A percentile compares a stretch with the other conserved stretches of the same genome.
Evolutionary conservation across 2,888 invertebrate species (phyloP).

Genomic region (Drosophila falleni): DNA sequence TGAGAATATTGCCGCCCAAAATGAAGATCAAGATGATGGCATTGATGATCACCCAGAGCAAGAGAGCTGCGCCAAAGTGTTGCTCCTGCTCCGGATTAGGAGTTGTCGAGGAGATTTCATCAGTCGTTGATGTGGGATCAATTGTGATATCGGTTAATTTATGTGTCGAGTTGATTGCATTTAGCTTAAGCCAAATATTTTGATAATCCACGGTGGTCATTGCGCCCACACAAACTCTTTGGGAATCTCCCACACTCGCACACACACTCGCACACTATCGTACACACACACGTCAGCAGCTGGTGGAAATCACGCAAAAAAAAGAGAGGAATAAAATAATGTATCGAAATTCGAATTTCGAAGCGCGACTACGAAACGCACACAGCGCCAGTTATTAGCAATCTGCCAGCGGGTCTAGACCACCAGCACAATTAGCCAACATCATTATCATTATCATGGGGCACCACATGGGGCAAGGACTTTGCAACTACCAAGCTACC

Average conservation of each 20-base stretch:
- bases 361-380: conserved; percentile 59
- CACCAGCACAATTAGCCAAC: conserved; percentile 26
- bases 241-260: conserved; percentile 50
- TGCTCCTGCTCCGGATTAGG: not conserved
- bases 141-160: conserved; percentile 2
- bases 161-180: conserved; percentile 9
- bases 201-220: conserved; percentile 39
- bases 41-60: conserved; percentile 89
- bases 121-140: conserved; percentile 3
- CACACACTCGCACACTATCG: conserved; percentile 8
- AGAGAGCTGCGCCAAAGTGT: conserved; percentile 51
- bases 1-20: conserved; percentile 90
- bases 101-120: not conserved
- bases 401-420: conserved; percentile 60
- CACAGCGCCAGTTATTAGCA: conserved; percentile 55
- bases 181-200: conserved; percentile 23
- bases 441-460: not conserved
- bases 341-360: conserved; percentile 18
- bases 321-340: no score
- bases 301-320: conserved; percentile 27
- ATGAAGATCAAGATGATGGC: conserved; percentile 89
- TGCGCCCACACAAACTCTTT: conserved; percentile 21
- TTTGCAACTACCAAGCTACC: conserved; percentile 16
- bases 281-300: conserved; percentile 21
- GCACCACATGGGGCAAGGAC: conserved; percentile 54